A percentile compares a stretch with the other conserved stretches of the same genome.
Conservation (phyloP, 2,113 vertebrate species). For the Solenodon paradoxus region DNA sequence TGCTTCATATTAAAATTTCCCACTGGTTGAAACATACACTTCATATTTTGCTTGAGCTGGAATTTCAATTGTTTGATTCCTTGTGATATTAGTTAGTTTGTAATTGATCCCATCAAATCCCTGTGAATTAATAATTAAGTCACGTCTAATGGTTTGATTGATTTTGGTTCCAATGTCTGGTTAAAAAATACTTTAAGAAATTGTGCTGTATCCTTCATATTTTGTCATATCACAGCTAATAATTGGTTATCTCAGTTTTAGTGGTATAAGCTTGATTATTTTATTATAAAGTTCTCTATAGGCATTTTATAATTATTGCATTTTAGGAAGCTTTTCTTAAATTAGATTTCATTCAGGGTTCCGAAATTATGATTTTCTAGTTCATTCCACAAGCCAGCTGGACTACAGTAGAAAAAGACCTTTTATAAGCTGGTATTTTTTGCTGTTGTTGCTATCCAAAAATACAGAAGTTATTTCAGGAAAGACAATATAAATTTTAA, state of each 20-base stretch:
- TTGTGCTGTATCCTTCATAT: not conserved
- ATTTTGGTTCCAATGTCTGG: not conserved
- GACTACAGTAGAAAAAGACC: not conserved
- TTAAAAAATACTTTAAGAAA: not conserved
- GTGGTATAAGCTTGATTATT: not conserved
- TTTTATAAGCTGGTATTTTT: not conserved
- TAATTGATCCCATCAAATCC: not conserved
- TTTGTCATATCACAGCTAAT: not conserved
- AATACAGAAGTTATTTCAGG: constrained; percentile 26
- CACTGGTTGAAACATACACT: not conserved
- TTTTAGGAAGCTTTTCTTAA: not conserved
- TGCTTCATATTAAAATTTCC: not conserved
- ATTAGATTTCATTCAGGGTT: not conserved
- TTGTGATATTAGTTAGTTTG: not conserved
- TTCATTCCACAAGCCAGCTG: not conserved
- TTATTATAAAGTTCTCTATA: not conserved
- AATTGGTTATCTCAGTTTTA: not conserved
- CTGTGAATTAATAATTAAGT: not conserved
- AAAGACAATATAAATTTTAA: constrained; percentile 34
- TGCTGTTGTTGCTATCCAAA: not conserved
- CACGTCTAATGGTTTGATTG: not conserved
- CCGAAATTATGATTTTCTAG: not conserved
- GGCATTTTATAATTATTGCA: not conserved
- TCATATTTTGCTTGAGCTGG: not conserved
- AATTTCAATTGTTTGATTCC: not conserved